phyloP scores from a whole-genome alignment of 2,113 vertebrate species.

The Oreochromis tanganicae region DNA sequence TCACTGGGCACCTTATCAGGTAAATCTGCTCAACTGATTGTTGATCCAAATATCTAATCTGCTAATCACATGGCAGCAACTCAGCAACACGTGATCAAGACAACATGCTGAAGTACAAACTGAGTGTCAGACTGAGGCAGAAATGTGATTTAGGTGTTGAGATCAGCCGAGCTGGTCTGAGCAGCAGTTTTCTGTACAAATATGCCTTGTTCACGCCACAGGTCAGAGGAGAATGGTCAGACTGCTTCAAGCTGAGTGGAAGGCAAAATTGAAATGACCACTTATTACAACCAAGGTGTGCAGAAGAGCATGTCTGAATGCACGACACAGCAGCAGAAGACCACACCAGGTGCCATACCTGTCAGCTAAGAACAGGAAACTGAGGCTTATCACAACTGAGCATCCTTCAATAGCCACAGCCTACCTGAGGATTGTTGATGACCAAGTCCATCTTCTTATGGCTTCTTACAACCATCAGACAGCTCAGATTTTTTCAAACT shows the following conservation, averaged over 20 bases:
- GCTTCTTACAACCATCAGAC: neutral
- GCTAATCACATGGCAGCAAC: neutral
- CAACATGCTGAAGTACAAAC: neutral
- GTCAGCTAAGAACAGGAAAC: neutral
- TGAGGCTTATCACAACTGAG: neutral
- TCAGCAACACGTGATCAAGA: accelerated
- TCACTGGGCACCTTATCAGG: neutral
- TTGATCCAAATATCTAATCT: neutral
- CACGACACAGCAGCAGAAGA: neutral
- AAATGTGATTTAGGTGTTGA: neutral
- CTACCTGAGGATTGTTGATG: neutral
- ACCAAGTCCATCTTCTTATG: neutral
- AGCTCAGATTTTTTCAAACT: neutral
- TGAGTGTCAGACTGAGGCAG: neutral
- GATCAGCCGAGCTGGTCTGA: neutral
- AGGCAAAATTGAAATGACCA: neutral
- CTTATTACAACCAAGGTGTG: neutral
- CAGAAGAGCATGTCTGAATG: neutral
- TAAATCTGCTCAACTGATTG: neutral
- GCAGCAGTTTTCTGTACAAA: neutral
- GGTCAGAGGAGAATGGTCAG: neutral
- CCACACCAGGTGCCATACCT: neutral
- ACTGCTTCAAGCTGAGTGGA: neutral
- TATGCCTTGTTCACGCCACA: neutral
- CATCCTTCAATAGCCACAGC: neutral